Base-by-base conservation (phyloP, 2,113 vertebrate species). In the Montifringilla adamsi region DNA sequence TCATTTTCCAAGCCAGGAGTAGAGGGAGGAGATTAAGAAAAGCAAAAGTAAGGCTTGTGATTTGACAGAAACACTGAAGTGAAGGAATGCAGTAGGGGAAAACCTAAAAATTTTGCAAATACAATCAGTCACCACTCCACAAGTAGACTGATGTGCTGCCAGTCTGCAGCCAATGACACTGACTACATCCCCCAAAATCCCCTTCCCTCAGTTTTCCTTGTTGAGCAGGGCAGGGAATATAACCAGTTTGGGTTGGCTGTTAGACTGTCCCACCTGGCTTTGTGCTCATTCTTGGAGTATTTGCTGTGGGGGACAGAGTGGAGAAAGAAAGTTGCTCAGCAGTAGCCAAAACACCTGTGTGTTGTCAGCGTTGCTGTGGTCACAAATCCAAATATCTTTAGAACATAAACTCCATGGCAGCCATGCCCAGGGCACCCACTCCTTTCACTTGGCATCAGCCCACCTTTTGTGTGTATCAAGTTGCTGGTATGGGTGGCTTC, bases 401-500 rank as follows among this genome's bases (percentile, higher is more conserved):
- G 88, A 52, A 82, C 56, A 85, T 46, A 10, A 82, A 46, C 31
- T 84, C 28, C 8, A 3, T 86, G 59, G 44, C 64, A 92, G 26
- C 46, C 56, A 37, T 28, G 16, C 50, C 33, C 31, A 39, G 23
- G 20, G n/a, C 43, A 74, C 14, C 37, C 49, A 6, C 27, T 82
- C 37, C 49, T 83, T 37, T 56, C 55, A 30, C 62, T 73, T 87
- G 74, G n/a, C 67, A 73, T 46, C 78, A 73, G 6, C 41, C 26
- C 33, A 23, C 85, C 69, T 78, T 60, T 39, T 52, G 30, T 4
- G 2, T 0, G 0, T 49, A 55, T 78, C 58, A 46, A 0, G 70
- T 79, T 76, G 49, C 59, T 74, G 6, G 18, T 69, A 50, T 50
- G 46, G 46, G 26, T 64, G 58, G 31, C 50, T 82, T 74, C 73